Evolutionary conservation across 2,888 invertebrate species (phyloP).

Genomic region (Scaptomyza parva): DNA sequence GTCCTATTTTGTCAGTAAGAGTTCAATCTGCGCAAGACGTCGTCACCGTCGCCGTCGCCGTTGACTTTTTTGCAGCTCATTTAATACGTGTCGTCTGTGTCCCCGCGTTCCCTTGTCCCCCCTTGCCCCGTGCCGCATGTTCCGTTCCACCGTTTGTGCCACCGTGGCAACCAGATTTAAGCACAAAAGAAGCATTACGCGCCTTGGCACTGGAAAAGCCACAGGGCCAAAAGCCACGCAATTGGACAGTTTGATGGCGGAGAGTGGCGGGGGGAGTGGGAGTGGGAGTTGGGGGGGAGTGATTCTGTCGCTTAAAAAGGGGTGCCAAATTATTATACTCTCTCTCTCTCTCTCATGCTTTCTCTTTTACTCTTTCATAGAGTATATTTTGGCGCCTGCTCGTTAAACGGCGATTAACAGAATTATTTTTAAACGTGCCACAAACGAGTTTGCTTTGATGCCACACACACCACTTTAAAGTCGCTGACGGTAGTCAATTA

Average conservation of each 20-base stretch:
- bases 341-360: no score
- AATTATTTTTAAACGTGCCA: constrained; percentile 62
- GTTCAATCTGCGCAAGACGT: constrained; percentile 71
- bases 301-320: constrained; percentile 32
- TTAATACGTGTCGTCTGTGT: constrained; percentile 75
- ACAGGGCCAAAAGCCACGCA: constrained; percentile 66
- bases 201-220: constrained; percentile 52
- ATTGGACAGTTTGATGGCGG: constrained; percentile 9
- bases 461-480: constrained; percentile 65
- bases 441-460: constrained; percentile 68
- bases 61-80: constrained; percentile 71
- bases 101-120: no score
- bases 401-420: constrained; percentile 77
- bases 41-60: constrained; percentile 1
- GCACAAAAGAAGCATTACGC: constrained; percentile 77
- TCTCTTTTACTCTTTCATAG: no score
- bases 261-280: neutral
- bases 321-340: constrained; percentile 63
- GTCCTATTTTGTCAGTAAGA: constrained; percentile 9
- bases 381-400: constrained; percentile 61
- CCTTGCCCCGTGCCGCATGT: no score
- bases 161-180: constrained; percentile 77
- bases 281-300: neutral
- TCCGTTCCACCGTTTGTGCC: no score
- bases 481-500: constrained; percentile 62